These are phyloP conservation scores for Discoglossus pictus DNA, from an alignment of 2,797 vertebrate genomes.

Conservation along the genomic window DNA sequence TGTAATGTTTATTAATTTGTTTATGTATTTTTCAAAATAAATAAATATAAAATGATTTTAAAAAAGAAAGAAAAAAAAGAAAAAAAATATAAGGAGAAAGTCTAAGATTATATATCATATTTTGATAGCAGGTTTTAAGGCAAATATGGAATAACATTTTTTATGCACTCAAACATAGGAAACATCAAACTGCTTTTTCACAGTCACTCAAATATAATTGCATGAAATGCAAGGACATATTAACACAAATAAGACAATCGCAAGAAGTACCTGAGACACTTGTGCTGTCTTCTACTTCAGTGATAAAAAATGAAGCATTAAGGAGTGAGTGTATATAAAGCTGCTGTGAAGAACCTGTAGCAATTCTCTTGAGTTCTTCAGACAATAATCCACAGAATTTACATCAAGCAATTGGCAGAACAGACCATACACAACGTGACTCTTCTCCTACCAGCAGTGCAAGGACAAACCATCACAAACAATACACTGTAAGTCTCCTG, in stretches of 20 bases:
- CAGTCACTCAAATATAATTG: not conserved
- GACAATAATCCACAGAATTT: conserved; percentile 57
- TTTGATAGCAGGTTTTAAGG: no score
- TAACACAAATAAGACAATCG: conserved; percentile 41
- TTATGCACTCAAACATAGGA: no score
- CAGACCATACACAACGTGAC: conserved; percentile 50
- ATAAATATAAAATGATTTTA: no score
- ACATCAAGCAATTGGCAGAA: conserved; percentile 51
- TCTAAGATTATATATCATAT: no score
- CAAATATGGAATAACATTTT: no score
- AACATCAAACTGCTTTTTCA: no score
- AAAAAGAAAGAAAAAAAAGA: no score
- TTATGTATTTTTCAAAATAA: no score
- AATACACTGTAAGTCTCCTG: conserved; percentile 56
- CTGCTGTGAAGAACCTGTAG: conserved; percentile 41
- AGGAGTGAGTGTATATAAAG: conserved; percentile 46
- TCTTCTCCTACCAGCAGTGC: conserved; percentile 51
- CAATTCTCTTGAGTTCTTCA: conserved; percentile 53
- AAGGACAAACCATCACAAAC: conserved; percentile 57
- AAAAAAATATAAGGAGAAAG: no score
- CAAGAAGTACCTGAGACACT: conserved; percentile 58
- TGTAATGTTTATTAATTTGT: no score
- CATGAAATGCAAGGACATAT: not conserved
- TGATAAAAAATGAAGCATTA: conserved; percentile 52
- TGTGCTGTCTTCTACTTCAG: conserved; percentile 49